Evolutionary conservation across 2,888 invertebrate species (phyloP).

Genomic region (Flexamia atlantica): DNA sequence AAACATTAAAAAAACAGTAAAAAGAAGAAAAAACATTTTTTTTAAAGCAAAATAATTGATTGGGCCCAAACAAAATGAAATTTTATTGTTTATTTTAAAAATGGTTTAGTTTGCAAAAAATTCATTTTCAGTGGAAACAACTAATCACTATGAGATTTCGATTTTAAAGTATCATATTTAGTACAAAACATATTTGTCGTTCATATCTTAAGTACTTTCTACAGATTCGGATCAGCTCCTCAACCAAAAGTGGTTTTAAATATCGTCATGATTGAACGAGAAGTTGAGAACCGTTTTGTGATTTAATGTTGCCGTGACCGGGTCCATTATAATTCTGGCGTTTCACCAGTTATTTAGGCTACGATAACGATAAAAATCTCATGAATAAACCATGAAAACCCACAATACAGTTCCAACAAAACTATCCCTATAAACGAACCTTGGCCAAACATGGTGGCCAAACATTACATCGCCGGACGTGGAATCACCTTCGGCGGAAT

Average conservation of each 20-base stretch:
- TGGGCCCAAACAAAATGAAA: too few species aligned
- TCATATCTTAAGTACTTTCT: not conserved
- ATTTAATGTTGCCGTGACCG: slow-evolving; percentile 55
- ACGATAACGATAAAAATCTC: slow-evolving; percentile 58
- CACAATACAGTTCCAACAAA: slow-evolving; percentile 47
- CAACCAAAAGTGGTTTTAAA: not conserved
- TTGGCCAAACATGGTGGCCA: slow-evolving; percentile 40
- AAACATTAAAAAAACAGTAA: too few species aligned
- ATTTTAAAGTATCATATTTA: too few species aligned
- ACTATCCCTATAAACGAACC: slow-evolving; percentile 47
- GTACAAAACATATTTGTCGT: too few species aligned
- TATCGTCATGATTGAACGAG: slow-evolving; percentile 2
- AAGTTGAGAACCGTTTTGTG: slow-evolving; percentile 51
- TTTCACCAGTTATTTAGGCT: slow-evolving; percentile 59
- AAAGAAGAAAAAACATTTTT: too few species aligned
- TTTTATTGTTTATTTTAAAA: too few species aligned
- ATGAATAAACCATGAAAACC: slow-evolving; percentile 56
- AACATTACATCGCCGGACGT: slow-evolving; percentile 22
- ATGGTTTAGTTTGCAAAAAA: too few species aligned
- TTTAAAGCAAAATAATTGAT: too few species aligned
- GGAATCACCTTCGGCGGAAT: not conserved
- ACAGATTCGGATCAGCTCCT: not conserved
- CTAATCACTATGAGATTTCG: too few species aligned
- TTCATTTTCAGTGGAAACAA: too few species aligned
- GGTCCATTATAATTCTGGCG: slow-evolving; percentile 50